Evolutionary conservation across 2,888 invertebrate species (phyloP).

Genomic region (Epicampocera succincta): DNA sequence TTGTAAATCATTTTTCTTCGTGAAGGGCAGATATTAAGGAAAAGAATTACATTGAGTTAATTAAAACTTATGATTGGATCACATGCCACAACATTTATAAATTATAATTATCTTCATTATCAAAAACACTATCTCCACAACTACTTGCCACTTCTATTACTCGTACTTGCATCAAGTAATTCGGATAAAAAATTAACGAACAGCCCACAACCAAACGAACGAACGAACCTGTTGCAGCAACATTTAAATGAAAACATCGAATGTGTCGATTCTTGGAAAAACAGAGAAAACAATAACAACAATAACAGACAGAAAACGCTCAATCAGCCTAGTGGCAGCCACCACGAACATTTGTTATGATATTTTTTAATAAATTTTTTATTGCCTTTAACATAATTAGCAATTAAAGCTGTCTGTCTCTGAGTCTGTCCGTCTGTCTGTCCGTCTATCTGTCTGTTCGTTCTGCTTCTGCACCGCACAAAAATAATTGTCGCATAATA

Average conservation of each 20-base stretch:
- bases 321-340: slow-evolving; percentile 18
- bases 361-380: slow-evolving; percentile 5
- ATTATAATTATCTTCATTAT: slow-evolving; percentile 57
- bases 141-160: slow-evolving; percentile 28
- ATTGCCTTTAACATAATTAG: slow-evolving; percentile 36
- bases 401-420: slow-evolving; percentile 10
- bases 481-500: slow-evolving; percentile 65
- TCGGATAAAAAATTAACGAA: slow-evolving; percentile 1
- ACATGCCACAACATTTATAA: slow-evolving; percentile 58
- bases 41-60: slow-evolving; percentile 38
- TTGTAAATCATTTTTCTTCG: slow-evolving; percentile 18
- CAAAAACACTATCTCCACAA: slow-evolving; percentile 54
- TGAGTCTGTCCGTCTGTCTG: no score
- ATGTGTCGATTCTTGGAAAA: slow-evolving; percentile 57
- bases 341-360: slow-evolving; percentile 16
- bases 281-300: slow-evolving; percentile 18
- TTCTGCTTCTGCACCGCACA: not conserved
- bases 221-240: slow-evolving; percentile 10
- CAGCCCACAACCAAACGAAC: no score
- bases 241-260: slow-evolving; percentile 9
- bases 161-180: slow-evolving; percentile 13
- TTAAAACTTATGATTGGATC: slow-evolving; percentile 55
- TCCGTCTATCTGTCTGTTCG: not conserved
- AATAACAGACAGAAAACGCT: not conserved
- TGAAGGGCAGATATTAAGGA: not conserved